phyloP scores from a whole-genome alignment of 2,797 vertebrate genomes.

The Pangasius djambal region DNA sequence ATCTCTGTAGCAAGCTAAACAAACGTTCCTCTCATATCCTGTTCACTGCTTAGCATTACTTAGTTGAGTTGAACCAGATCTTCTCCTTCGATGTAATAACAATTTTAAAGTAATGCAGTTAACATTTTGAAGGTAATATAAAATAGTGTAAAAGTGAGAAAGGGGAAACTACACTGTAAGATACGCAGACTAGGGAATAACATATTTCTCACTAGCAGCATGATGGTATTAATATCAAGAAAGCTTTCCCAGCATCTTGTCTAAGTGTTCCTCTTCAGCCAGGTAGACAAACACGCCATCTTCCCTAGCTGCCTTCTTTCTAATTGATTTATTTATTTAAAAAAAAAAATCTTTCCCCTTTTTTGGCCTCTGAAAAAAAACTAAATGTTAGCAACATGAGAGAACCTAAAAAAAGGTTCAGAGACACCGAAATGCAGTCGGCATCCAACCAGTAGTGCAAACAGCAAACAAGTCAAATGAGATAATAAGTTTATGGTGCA shows the following conservation, averaged over 20 bases:
- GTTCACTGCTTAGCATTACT: background rate
- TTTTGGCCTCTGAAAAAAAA: background rate
- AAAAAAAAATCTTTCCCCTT: background rate
- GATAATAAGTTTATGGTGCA: too few species aligned
- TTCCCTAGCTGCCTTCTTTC: background rate
- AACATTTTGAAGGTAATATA: background rate
- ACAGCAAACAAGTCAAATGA: too few species aligned
- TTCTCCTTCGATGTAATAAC: background rate
- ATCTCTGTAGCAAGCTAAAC: background rate
- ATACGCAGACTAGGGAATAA: background rate
- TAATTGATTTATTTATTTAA: background rate
- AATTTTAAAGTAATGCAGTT: background rate
- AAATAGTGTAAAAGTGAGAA: background rate
- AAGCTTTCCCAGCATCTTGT: background rate
- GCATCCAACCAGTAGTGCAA: too few species aligned
- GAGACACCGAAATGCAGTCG: too few species aligned
- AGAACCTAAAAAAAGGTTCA: background rate
- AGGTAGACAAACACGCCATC: background rate
- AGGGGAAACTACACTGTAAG: background rate
- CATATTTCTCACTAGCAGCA: background rate
- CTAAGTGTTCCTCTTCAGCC: background rate
- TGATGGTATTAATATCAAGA: background rate
- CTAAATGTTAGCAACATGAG: background rate
- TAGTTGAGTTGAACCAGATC: background rate
- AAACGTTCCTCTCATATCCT: background rate